Conservation (phyloP, 2,113 vertebrate species). For the Malurus cyaneus region DNA sequence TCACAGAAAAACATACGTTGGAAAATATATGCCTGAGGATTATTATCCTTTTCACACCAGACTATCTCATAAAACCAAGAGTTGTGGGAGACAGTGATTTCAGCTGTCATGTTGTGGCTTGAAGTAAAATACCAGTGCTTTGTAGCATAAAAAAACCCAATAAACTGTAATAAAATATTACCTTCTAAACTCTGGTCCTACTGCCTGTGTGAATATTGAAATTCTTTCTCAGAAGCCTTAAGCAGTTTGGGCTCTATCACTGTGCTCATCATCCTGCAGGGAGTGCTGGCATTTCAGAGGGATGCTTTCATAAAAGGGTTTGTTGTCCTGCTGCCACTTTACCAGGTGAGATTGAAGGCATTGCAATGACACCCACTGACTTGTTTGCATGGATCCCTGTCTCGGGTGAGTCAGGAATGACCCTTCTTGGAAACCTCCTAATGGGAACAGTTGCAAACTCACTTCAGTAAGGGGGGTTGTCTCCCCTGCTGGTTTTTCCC, state of each 20-base stretch:
- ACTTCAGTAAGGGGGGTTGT: background rate
- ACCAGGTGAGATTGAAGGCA: background rate
- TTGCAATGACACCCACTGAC: background rate
- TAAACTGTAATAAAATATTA: background rate
- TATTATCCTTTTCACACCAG: background rate
- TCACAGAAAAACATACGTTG: background rate
- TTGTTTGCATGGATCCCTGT: background rate
- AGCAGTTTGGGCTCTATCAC: background rate
- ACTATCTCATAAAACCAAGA: background rate
- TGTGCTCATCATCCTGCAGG: background rate
- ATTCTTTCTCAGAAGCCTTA: background rate
- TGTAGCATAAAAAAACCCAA: background rate
- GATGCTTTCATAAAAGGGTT: background rate
- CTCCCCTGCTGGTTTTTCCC: background rate
- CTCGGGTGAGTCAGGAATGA: background rate
- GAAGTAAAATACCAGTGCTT: background rate
- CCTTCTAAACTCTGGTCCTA: background rate
- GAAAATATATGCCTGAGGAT: background rate
- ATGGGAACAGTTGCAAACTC: background rate
- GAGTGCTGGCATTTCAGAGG: background rate
- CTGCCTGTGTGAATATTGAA: background rate
- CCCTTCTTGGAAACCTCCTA: background rate
- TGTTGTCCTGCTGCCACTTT: accelerated
- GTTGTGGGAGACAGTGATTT: background rate
- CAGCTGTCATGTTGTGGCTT: background rate